A percentile compares a stretch with the other conserved stretches of the same genome.
phyloP scores from a whole-genome alignment of 2,113 vertebrate genomes.

The Patagioenas fasciata region DNA sequence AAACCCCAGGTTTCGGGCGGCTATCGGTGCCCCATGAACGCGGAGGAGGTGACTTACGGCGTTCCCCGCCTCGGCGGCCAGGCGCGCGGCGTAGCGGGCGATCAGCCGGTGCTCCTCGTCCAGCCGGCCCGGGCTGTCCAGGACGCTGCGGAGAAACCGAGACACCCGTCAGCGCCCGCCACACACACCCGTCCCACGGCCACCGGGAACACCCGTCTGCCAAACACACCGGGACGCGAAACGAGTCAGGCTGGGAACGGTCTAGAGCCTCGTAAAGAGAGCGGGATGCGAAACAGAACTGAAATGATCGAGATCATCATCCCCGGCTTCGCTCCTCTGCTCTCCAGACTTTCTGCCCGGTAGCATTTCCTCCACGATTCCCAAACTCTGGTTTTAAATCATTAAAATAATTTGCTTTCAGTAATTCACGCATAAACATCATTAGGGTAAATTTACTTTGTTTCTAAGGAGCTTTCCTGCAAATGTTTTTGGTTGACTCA shows the following conservation, averaged over 20 bases:
- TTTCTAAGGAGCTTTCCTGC: not conserved
- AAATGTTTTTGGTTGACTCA: not conserved
- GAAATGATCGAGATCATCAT: accelerated
- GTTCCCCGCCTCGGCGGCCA: constrained; percentile 91
- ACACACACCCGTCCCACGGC: too few species aligned
- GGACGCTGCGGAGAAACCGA: constrained; percentile 74
- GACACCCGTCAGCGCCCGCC: not conserved
- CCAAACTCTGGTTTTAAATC: not conserved
- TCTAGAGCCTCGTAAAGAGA: not conserved
- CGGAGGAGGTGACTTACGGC: constrained; percentile 76
- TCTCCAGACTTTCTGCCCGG: too few species aligned
- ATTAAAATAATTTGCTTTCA: not conserved
- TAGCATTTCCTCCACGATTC: not conserved
- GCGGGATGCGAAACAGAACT: accelerated
- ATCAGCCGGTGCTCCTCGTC: constrained; percentile 96
- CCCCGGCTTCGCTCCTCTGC: not conserved
- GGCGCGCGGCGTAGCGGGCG: constrained; percentile 90
- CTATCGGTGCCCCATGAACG: too few species aligned
- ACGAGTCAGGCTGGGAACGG: too few species aligned
- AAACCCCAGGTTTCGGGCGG: too few species aligned
- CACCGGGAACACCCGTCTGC: too few species aligned
- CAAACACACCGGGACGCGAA: too few species aligned
- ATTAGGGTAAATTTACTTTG: not conserved
- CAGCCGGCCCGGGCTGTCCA: constrained; percentile 91
- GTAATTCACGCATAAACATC: not conserved